Base-by-base conservation (phyloP, 2,888 invertebrate species). In the Alentia gelatinosa region DNA sequence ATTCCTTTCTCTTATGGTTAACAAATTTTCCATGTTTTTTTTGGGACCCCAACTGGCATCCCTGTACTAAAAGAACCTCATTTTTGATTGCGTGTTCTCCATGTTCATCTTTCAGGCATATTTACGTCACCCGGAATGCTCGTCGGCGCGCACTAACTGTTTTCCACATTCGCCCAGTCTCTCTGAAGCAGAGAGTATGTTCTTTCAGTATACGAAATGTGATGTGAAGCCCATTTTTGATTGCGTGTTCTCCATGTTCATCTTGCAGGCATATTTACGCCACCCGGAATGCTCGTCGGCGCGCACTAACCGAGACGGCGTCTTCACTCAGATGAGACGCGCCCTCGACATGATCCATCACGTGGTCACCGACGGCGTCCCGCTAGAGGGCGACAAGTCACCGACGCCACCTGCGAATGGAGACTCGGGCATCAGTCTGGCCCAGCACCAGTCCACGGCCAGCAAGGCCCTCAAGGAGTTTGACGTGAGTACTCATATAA, bases 331-430 rank as follows among this genome's bases (percentile, higher is more conserved):
- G 96, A 99, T 99, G 98, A 97, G 99, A 92, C 97, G 98, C 93
- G 99, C 99, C 37, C 98, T 99, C 97, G 99, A 99, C 96, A 97
- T 99, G 93, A 98, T 99, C 94, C 99, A 99, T 96, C 98, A 98
- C 96, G 99, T 99, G 92, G 98, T 99, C 84, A 98, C 99, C 95
- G 99, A 99, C 96, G 99, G 99, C n/a, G 98, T 99, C 74, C 91
- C 91, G 7, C 91, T 91, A 75, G 94, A 93, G 79, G 94, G 94
- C 15, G 94, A 94, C 90, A 91, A 92, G 37, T 91, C 91, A 5
- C 95, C 95, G 33, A 94, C 93, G 19, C 90, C 89, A 35, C 89
- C 94, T 19, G 93, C 94, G 89, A 95, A 95, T 90, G 95, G 95
- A 5, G 95, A 95, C 91, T 95, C 95, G 35, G 95, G 95, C 68